A percentile compares a stretch with the other conserved stretches of the same genome.
phyloP scores from a whole-genome alignment of 1,140 invertebrate genomes.

The Subanguina moxae region DNA sequence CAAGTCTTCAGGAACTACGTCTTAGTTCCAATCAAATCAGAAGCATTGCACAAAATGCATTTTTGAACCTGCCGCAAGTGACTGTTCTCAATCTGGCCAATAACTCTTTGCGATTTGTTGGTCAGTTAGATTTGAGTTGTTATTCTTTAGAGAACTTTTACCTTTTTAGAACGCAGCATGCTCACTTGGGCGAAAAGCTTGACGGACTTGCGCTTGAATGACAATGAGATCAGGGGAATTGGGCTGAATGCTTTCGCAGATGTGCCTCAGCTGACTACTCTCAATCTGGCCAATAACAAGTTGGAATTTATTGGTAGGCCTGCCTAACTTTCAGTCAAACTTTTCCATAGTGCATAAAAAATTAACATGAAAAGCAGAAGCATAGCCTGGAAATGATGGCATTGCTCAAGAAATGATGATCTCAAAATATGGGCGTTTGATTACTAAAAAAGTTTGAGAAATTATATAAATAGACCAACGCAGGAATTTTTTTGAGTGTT shows the following conservation, averaged over 20 bases:
- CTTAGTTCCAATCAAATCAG: constrained; percentile 44
- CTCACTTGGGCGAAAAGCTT: constrained; percentile 51
- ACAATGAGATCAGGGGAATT: constrained; percentile 51
- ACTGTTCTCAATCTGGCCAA: constrained; percentile 13
- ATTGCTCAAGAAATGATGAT: no score
- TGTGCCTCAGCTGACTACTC: constrained; percentile 37
- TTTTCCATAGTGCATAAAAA: no score
- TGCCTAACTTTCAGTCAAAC: no score
- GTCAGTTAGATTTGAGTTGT: constrained; percentile 39
- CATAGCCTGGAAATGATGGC: no score
- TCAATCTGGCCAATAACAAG: constrained; percentile 49
- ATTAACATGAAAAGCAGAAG: no score
- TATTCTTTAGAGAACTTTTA: constrained; percentile 36
- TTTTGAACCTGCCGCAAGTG: constrained; percentile 53
- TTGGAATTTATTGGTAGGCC: constrained; percentile 32
- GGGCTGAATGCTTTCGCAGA: constrained; percentile 54
- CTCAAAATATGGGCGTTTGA: no score
- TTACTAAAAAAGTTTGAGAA: no score
- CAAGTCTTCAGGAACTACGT: constrained; percentile 48
- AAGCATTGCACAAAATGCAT: constrained; percentile 47
- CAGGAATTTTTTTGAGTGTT: no score
- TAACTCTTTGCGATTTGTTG: constrained; percentile 45
- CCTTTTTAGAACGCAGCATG: constrained; percentile 41
- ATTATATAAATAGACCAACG: no score
- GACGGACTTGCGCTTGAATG: constrained; percentile 42